Conservation (phyloP, 2,113 vertebrate genomes). For the Lepidothrix coronata region DNA sequence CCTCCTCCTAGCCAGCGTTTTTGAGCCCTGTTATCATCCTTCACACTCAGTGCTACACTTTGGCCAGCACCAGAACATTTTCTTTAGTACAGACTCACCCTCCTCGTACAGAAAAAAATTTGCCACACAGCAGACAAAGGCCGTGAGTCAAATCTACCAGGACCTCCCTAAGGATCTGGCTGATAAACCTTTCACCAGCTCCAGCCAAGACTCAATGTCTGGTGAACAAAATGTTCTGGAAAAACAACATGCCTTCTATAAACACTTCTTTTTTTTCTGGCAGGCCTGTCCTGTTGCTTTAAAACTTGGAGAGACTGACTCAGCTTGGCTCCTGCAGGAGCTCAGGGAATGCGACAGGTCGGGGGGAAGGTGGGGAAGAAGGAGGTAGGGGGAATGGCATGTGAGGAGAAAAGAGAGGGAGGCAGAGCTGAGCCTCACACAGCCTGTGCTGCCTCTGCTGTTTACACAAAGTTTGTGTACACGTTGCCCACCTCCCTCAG, state of each 20-base stretch:
- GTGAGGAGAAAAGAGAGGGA: neutral
- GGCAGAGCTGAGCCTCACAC: accelerated
- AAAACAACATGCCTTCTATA: neutral
- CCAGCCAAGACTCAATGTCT: neutral
- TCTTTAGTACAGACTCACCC: neutral
- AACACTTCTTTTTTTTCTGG: neutral
- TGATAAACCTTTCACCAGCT: neutral
- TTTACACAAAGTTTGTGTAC: constrained; percentile 60
- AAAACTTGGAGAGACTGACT: neutral
- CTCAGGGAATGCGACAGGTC: accelerated
- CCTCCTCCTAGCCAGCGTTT: accelerated
- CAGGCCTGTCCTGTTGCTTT: neutral
- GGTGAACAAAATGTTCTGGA: neutral
- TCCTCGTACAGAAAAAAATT: neutral
- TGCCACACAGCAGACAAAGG: neutral
- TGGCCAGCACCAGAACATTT: neutral
- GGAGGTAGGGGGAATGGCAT: neutral
- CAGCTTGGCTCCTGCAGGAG: neutral
- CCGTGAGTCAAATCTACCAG: neutral
- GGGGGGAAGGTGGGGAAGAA: neutral
- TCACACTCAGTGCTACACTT: accelerated
- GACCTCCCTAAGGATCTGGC: neutral
- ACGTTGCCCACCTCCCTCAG: constrained; percentile 18
- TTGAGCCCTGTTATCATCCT: neutral
- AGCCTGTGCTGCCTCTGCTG: neutral